Conservation (phyloP, 92 coral and sea anemone species). For the Porites evermanni region DNA sequence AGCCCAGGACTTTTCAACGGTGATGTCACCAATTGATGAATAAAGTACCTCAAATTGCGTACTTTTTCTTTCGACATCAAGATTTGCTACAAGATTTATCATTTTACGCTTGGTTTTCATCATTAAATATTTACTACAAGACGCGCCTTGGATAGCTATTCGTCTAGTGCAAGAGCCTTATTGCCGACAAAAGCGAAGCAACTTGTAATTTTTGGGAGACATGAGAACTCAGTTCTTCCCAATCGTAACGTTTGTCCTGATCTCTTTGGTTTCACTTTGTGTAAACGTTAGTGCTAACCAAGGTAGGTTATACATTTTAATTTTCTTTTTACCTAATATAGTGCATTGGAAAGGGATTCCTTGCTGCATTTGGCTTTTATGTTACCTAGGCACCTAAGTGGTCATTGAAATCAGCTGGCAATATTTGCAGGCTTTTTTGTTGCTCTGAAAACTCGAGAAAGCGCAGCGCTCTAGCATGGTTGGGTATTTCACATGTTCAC, state of each 20-base stretch:
- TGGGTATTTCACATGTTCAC: no score
- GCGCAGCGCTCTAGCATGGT: no score
- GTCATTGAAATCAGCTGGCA: no score
- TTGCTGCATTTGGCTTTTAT: no score
- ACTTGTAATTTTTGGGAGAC: neutral
- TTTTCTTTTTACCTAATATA: no score
- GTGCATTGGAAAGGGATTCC: no score
- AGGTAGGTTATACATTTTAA: neutral
- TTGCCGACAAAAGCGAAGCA: neutral
- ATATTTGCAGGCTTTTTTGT: no score
- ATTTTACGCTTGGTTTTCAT: slow-evolving; percentile 18
- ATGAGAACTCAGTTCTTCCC: neutral
- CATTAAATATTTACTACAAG: slow-evolving; percentile 48
- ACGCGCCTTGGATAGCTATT: slow-evolving; percentile 10
- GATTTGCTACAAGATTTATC: neutral
- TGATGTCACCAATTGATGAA: slow-evolving; percentile 5
- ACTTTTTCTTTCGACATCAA: neutral
- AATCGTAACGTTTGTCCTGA: neutral
- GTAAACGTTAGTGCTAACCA: neutral
- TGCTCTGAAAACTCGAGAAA: no score
- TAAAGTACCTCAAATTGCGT: neutral
- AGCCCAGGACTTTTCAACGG: slow-evolving; percentile 2
- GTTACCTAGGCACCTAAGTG: no score
- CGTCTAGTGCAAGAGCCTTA: neutral
- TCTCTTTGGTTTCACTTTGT: slow-evolving; percentile 3